These are phyloP conservation scores for Synaphobranchus kaupii DNA, from an alignment of 2,797 vertebrate species.

Conservation along the genomic window DNA sequence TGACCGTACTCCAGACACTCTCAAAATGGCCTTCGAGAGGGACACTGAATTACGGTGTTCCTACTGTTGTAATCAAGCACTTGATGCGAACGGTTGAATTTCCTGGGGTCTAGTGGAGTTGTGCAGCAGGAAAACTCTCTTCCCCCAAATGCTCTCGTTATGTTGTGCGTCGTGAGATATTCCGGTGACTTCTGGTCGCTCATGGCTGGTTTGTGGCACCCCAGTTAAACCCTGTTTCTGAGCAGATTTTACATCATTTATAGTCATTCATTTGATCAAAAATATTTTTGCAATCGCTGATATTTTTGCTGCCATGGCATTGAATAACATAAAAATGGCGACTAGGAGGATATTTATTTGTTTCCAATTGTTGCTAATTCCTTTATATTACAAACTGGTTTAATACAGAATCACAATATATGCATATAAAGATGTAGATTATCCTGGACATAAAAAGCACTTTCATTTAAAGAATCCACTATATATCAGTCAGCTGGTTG, in stretches of 20 bases:
- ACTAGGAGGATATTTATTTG: too few species aligned
- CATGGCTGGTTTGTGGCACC: not conserved
- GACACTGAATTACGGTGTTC: constrained; percentile 47
- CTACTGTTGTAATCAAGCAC: constrained; percentile 50
- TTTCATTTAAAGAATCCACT: not conserved
- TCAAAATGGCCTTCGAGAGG: constrained; percentile 48
- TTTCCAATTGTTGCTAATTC: too few species aligned
- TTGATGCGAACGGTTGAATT: constrained; percentile 39
- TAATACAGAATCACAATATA: too few species aligned
- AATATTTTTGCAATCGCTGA: too few species aligned
- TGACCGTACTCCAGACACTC: constrained; percentile 52
- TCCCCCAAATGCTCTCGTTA: not conserved
- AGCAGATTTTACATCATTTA: too few species aligned
- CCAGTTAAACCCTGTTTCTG: not conserved
- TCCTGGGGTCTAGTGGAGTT: not conserved
- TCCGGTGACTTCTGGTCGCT: not conserved
- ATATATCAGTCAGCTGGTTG: not conserved
- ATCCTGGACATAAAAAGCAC: not conserved
- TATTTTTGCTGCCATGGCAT: too few species aligned
- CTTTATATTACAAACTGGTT: too few species aligned
- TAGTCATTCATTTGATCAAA: too few species aligned
- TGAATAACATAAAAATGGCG: too few species aligned
- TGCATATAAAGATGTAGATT: not conserved
- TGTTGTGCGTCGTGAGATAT: not conserved
- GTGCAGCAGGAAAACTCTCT: constrained; percentile 31